A percentile compares a stretch with the other conserved stretches of the same genome.
Evolutionary conservation across 2,113 vertebrate genomes (phyloP).

Genomic region (Channa maculata): DNA sequence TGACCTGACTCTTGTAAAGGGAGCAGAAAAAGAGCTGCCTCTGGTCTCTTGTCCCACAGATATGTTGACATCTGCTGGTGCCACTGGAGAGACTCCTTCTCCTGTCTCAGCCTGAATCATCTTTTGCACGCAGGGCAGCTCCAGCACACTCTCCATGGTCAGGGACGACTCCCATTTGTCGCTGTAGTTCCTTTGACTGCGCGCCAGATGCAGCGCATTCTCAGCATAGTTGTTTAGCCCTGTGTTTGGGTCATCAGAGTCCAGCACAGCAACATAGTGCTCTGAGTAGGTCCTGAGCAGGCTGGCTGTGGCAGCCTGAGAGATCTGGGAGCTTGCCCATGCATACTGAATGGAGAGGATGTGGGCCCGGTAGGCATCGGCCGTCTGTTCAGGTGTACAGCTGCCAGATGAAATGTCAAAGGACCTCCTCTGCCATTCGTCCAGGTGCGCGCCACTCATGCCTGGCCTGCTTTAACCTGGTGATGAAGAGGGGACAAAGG

Average conservation of each 20-base stretch:
- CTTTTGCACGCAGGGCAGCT: conserved; percentile 85
- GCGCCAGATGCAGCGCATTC: conserved; percentile 87
- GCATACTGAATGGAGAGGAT: conserved; percentile 93
- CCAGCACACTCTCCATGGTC: conserved; percentile 84
- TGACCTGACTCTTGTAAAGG: conserved; percentile 34
- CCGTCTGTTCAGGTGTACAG: conserved; percentile 89
- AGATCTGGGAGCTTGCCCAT: conserved; percentile 91
- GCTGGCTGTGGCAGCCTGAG: conserved; percentile 85
- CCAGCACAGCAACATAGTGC: conserved; percentile 90
- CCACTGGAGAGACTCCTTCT: conserved; percentile 67
- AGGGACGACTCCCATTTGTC: conserved; percentile 93
- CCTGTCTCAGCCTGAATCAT: conserved; percentile 80
- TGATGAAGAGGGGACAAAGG: conserved; percentile 67
- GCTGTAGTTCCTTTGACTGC: conserved; percentile 89
- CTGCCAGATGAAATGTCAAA: conserved; percentile 89
- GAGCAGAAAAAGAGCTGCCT: conserved; percentile 45
- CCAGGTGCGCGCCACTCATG: conserved; percentile 86
- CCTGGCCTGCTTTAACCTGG: conserved; percentile 80
- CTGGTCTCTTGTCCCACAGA: conserved; percentile 77
- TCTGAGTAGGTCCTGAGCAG: conserved; percentile 90
- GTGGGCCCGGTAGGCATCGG: conserved; percentile 91
- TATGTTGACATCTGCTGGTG: conserved; percentile 74
- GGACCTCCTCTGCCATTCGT: conserved; percentile 93
- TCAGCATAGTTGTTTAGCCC: conserved; percentile 96
- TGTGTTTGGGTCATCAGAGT: conserved; percentile 87